These are phyloP conservation scores for Archocentrus centrarchus DNA, from an alignment of 2,113 vertebrate species.

Conservation along the genomic window DNA sequence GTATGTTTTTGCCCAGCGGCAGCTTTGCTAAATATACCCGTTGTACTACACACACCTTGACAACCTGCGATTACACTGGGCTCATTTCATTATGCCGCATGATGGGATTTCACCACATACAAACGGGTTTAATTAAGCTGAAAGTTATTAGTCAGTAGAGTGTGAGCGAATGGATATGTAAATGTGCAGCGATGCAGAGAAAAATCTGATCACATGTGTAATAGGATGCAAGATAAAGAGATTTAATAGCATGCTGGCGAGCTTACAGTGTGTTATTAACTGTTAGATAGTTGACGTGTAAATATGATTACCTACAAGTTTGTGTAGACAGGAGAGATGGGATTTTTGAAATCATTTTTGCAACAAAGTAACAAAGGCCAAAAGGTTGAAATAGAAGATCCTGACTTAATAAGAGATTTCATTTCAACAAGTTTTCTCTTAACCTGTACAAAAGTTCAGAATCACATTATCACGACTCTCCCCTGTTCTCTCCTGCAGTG, in stretches of 20 bases:
- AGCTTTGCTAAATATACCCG: constrained; percentile 49
- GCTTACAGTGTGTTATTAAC: constrained; percentile 50
- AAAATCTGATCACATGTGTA: constrained; percentile 52
- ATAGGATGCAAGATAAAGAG: constrained; percentile 55
- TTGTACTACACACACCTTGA: constrained; percentile 55
- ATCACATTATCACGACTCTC: not conserved
- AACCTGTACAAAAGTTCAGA: constrained; percentile 2
- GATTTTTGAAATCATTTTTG: constrained; percentile 17
- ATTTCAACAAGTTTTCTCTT: constrained; percentile 8
- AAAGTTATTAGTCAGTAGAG: constrained; percentile 55
- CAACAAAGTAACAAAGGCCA: not conserved
- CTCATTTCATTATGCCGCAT: constrained; percentile 60
- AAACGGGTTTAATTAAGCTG: constrained; percentile 64
- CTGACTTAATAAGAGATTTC: not conserved
- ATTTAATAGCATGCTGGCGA: constrained; percentile 39
- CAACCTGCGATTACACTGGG: constrained; percentile 58
- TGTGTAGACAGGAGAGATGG: constrained; percentile 13
- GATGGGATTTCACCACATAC: constrained; percentile 56
- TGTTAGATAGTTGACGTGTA: constrained; percentile 29
- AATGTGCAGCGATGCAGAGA: constrained; percentile 45
- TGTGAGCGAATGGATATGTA: constrained; percentile 49
- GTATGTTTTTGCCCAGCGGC: constrained; percentile 43
- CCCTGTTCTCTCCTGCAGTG: not conserved
- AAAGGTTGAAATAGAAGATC: not conserved
- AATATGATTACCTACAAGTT: constrained; percentile 40